Evolutionary conservation across 2,797 vertebrate species (phyloP).

Genomic region (Orestias chungarensis): DNA sequence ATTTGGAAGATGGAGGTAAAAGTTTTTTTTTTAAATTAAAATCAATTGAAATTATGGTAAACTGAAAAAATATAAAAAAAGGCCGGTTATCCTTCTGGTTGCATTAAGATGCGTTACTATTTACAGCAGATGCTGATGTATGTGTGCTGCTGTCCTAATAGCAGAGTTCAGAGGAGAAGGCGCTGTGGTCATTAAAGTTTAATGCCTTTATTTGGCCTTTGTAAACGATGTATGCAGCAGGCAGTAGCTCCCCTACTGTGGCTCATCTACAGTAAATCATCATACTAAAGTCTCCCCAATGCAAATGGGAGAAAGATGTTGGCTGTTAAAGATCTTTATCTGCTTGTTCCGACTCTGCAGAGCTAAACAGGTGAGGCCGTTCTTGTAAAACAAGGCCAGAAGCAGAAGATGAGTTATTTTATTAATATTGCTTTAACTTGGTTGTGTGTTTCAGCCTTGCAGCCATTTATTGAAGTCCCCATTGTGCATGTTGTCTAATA

Average conservation of each 20-base stretch:
- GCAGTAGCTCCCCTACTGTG: slow-evolving; percentile 33
- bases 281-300: slow-evolving; percentile 23
- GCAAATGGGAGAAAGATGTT: slow-evolving; percentile 48
- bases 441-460: slow-evolving; percentile 21
- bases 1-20: background rate
- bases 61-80: background rate
- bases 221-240: slow-evolving; percentile 48
- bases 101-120: slow-evolving; percentile 16
- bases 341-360: slow-evolving; percentile 35
- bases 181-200: slow-evolving; percentile 57
- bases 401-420: slow-evolving; percentile 10
- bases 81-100: background rate
- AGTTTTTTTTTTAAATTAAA: background rate
- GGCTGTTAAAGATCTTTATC: slow-evolving; percentile 56
- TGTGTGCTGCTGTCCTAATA: slow-evolving; percentile 31
- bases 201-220: slow-evolving; percentile 61
- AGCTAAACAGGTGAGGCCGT: slow-evolving; percentile 31
- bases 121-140: slow-evolving; percentile 24
- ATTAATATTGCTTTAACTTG: slow-evolving; percentile 8
- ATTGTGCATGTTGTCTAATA: slow-evolving; percentile 32
- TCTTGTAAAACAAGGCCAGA: slow-evolving; percentile 26
- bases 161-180: slow-evolving; percentile 39
- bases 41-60: background rate
- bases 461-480: slow-evolving; percentile 33
- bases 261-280: slow-evolving; percentile 58